Percentiles rank a stretch among this genome's conserved stretches.
Evolutionary conservation across 1,140 invertebrate species (phyloP).

Genomic region (Hirudo medicinalis): DNA sequence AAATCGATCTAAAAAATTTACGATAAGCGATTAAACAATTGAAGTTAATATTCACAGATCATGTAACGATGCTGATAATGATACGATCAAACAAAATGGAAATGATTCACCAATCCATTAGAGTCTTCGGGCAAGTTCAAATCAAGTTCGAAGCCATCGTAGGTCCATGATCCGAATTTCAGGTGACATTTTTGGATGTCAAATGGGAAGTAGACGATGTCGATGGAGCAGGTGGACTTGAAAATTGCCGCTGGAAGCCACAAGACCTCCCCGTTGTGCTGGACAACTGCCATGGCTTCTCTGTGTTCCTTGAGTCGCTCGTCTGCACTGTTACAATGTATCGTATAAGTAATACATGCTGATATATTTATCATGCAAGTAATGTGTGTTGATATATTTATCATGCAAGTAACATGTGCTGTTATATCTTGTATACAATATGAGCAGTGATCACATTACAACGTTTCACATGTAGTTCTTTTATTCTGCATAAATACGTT

Average conservation of each 20-base stretch:
- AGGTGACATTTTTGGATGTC: conserved; percentile 53
- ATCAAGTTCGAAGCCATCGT: conserved; percentile 48
- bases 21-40: neutral
- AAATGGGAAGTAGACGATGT: conserved; percentile 56
- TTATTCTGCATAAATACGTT: neutral
- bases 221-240: conserved; percentile 70
- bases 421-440: neutral
- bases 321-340: conserved; percentile 22
- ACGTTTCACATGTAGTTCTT: no score
- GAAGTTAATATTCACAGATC: neutral
- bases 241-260: conserved; percentile 95
- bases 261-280: conserved; percentile 76
- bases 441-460: no score
- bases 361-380: no score
- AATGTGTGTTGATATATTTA: neutral
- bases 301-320: conserved; percentile 26
- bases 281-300: conserved; percentile 26
- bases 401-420: neutral
- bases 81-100: neutral
- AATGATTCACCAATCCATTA: conserved; percentile 19
- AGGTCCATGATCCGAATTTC: conserved; percentile 50
- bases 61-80: neutral
- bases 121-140: conserved; percentile 32
- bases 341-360: no score
- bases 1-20: no score